Base-by-base conservation (phyloP, 2,888 invertebrate genomes). In the Mesorhabditis sp. region DNA sequence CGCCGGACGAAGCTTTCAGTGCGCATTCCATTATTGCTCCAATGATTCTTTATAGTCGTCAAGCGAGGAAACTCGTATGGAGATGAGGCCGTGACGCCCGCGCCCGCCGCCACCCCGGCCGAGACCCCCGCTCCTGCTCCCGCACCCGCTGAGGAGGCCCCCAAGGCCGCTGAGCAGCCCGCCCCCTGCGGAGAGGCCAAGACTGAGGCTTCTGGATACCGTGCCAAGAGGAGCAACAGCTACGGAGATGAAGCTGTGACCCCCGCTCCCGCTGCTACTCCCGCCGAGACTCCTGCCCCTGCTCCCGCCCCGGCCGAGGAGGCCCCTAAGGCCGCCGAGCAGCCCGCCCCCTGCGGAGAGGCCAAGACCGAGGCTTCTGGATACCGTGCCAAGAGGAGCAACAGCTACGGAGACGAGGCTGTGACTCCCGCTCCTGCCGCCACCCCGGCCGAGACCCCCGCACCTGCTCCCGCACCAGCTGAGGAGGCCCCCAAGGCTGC, bases 41-140 rank as follows among this genome's bases (percentile, higher is more conserved):
- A 28, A 28, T 28, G 28, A 28, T 28, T 28, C 28, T 28, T 28
- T 28, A 13, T 50, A 50, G 58, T 50, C 58, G 67, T 65, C 72
- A 74, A 76, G 70, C 74, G 76, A 67, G 7, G 10, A 50, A 76
- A 74, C 72, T 70, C 73, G 43, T 79, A 79, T 65, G 77, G 77
- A 72, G 77, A 77, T 50, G 77, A 77, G 62, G 69, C 72, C 65
- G 74, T 77, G 13, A 75, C 76, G 41, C 76, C 77, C 67, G 76
- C 73, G 4, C 70, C 73, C 69, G 72, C 72, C 65, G 72, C 70
- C 43, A n/a, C 58, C 58, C 67, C 71, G 10, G 70, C 68, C 45
- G 28, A 28, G 28, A 28, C 28, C 28, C 50, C 69, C 28, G 70
- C 13, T 3, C 13, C 44, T 41, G 41, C 70, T 44, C 64, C 66